Conservation (phyloP, 2,888 invertebrate species). For the Euzophera pinguis region DNA sequence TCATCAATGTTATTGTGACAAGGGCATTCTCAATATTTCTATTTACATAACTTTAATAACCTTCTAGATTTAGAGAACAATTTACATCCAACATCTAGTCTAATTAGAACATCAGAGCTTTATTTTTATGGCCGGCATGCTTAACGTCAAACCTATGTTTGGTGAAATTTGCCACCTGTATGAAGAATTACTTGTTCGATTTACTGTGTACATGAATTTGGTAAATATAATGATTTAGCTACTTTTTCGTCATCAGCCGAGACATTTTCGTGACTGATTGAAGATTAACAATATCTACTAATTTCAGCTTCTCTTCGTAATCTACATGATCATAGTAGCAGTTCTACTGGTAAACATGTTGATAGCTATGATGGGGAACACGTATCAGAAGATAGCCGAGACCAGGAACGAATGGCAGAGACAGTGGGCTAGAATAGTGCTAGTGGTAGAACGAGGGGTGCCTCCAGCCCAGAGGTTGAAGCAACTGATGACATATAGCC, state of each 20-base stretch:
- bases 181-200: too few relatives aligned
- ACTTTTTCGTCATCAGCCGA: too few relatives aligned
- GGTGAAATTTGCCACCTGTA: too few relatives aligned
- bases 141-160: too few relatives aligned
- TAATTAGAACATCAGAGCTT: too few relatives aligned
- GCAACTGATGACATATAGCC: slow-evolving; percentile 94
- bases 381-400: slow-evolving; percentile 98
- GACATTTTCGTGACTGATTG: too few relatives aligned
- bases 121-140: too few relatives aligned
- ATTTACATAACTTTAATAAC: not conserved
- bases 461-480: slow-evolving; percentile 91
- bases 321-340: slow-evolving; percentile 98
- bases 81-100: too few relatives aligned
- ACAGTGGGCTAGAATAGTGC: slow-evolving; percentile 98
- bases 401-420: slow-evolving; percentile 99
- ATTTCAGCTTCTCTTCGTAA: slow-evolving; percentile 90
- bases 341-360: slow-evolving; percentile 97
- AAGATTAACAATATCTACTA: not conserved
- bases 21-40: not conserved
- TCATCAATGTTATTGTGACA: not conserved
- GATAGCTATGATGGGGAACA: slow-evolving; percentile 99
- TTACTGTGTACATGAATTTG: too few relatives aligned
- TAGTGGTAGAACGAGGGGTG: slow-evolving; percentile 98
- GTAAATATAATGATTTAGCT: too few relatives aligned
- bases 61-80: not conserved